Percentiles rank a stretch among this genome's conserved stretches.
Evolutionary conservation across 1,140 invertebrate species (phyloP).

Genomic region (Ylistrum balloti): DNA sequence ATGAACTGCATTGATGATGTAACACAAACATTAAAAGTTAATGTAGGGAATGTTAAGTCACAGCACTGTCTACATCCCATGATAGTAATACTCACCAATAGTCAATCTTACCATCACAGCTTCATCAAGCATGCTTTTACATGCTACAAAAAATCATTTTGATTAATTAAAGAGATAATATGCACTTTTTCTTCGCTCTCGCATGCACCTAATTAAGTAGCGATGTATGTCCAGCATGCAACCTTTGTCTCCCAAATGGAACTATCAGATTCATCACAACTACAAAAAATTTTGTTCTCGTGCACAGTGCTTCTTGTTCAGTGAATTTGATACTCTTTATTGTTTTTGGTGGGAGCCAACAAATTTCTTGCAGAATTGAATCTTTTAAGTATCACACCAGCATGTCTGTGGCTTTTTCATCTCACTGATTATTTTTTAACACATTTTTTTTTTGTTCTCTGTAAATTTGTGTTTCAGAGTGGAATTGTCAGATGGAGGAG

Average conservation of each 20-base stretch:
- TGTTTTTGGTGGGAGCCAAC: background rate
- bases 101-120: background rate
- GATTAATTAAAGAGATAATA: slow-evolving; percentile 31
- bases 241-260: background rate
- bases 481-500: background rate
- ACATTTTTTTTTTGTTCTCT: background rate
- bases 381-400: background rate
- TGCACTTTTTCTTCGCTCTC: slow-evolving; percentile 7
- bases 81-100: background rate
- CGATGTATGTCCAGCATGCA: slow-evolving; percentile 17
- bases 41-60: background rate
- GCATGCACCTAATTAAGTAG: background rate
- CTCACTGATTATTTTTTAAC: slow-evolving; percentile 33
- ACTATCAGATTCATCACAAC: background rate
- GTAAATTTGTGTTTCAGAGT: background rate
- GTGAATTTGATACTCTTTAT: too few species aligned
- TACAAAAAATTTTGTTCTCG: background rate
- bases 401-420: background rate
- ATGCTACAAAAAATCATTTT: background rate
- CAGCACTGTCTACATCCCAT: background rate
- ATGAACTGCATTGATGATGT: background rate
- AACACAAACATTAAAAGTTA: background rate
- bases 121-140: background rate
- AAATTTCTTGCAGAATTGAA: slow-evolving; percentile 34
- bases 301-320: background rate